Conservation (phyloP, 2,113 vertebrate genomes). For the Henicopernis longicauda region DNA sequence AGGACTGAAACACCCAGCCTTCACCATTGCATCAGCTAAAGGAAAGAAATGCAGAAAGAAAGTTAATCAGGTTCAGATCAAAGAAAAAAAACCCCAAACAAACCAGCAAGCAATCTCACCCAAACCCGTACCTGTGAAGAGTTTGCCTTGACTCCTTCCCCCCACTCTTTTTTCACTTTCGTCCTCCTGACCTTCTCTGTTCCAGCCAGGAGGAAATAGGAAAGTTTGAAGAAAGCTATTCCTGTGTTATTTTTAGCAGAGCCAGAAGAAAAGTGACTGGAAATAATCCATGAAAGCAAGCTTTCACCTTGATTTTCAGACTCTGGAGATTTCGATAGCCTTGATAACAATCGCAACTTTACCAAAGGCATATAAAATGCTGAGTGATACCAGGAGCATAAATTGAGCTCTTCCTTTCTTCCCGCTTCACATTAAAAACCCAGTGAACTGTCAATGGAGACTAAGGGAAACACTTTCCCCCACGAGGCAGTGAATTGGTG, state of each 20-base stretch:
- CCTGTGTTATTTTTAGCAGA: constrained; percentile 47
- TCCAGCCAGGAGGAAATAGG: constrained; percentile 32
- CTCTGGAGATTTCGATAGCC: constrained; percentile 26
- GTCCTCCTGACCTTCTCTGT: constrained; percentile 43
- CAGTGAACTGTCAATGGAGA: rapidly evolving
- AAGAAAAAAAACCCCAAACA: not conserved
- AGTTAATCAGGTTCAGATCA: not conserved
- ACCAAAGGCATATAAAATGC: constrained; percentile 5
- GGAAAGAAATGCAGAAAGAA: not conserved
- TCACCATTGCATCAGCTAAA: not conserved
- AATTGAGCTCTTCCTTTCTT: not conserved
- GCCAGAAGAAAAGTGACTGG: constrained; percentile 46
- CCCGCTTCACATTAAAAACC: not conserved
- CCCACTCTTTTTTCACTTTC: not conserved
- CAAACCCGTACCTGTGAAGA: not conserved
- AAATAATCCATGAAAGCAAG: constrained; percentile 54
- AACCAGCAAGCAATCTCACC: not conserved
- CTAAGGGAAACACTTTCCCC: not conserved
- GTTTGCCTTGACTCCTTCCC: not conserved
- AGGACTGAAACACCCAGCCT: not conserved
- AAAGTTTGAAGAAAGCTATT: constrained; percentile 35
- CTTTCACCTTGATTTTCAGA: constrained; percentile 56
- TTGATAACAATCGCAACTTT: constrained; percentile 45
- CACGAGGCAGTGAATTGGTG: rapidly evolving
- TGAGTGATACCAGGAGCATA: constrained; percentile 21